Base-by-base conservation (phyloP, 2,113 vertebrate species). In the Mesocricetus auratus region DNA sequence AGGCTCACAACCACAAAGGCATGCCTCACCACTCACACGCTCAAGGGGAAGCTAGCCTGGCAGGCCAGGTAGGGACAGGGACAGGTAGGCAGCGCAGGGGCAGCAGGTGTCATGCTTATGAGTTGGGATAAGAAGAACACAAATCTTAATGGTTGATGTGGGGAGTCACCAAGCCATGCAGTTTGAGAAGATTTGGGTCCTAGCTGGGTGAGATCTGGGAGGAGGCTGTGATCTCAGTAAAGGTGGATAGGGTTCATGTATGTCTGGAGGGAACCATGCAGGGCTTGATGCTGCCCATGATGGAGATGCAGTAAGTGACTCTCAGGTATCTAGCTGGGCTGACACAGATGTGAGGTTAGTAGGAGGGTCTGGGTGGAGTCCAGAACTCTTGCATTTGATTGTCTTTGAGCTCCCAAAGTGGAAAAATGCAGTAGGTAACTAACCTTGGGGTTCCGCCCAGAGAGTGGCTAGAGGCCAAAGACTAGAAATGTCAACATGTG, bases 121-220 rank as follows among this genome's bases (percentile, higher is more conserved):
- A 19, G 16, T 2, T 21, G 50, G 58, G 60, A 36, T 42, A 26
- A 24, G 12, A 8, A 26, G 60, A 12, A 7, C 2, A 0, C 11
- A 45, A 42, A 8, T 1, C n/a, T 56, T 60, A 7, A 5, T 13
- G 50, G 45, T 13, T 58, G 15, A 3, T 47, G 21, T 31, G 6
- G 6, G 47, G 33, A 7, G 5, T 47, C 12, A 31, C 10, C 15
- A 0, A 12, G 64, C 7, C 60, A 26, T 3, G 6, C 62, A 31
- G 53, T 92, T 93, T 22, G 50, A 39, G 64, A 79, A 33, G 50
- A 15, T 74, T 13, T 6, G 2, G 1, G 15, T 45, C 53, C 26
- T 29, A 39, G n/a, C 56, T 4, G 24, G 22, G 66, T 17, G 45
- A 64, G 36, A 31, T 36, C 53, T 8, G 3, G 21, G 26, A 5